Evolutionary conservation across 2,797 vertebrate species (phyloP), one percentile per base, ranked within the genome.

Genomic region (Sarcoramphus papa): DNA sequence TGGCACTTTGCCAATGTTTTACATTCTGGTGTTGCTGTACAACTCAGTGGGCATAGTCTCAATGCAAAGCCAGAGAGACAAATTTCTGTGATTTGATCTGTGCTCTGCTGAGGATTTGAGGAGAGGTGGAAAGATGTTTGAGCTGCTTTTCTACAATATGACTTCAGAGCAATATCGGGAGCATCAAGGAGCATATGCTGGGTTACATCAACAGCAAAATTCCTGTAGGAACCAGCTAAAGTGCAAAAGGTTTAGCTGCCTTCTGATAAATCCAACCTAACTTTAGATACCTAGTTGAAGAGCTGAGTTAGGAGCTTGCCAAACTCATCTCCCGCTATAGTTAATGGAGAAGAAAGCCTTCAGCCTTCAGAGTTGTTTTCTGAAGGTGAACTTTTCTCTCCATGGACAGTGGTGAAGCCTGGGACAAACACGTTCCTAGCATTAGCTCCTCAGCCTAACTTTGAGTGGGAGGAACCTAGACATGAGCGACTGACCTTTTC

Each of bases 381-480:
- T 59, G 62, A 59, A 92, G 28, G 40, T 9, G 10, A 91, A 9
- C 7, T 12, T 28, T 43, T 35, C 59, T 65, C 16, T 85, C 22
- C 47, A 12, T 0, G 0, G 8, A 19, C 56, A 74, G 19, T 31
- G 1, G 0, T 35, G 45, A 85, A 85, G 31, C 24, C 75, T 40
- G 69, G 50, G 57, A 65, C n/a, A 90, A 86, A 6, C 22, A 16
- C 0, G 0, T 37, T 24, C 27, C 62, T 17, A 18, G 6, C 10
- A 27, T 40, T 51, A 82, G 13, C 12, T 85, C 19, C 40, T 63
- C 68, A 75, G 41, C 35, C 24, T 25, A 20, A 47, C 14, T 72
- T 50, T 14, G 23, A 21, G n/a, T 10, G 3, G 22, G 25, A 63
- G 7, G 7, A 83, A 70, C 51, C 35, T 7, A 31, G 35, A 24